Evolutionary conservation across 2,888 invertebrate genomes (phyloP), one percentile per base, ranked within the genome.

Genomic region (Uloborus plumipes): DNA sequence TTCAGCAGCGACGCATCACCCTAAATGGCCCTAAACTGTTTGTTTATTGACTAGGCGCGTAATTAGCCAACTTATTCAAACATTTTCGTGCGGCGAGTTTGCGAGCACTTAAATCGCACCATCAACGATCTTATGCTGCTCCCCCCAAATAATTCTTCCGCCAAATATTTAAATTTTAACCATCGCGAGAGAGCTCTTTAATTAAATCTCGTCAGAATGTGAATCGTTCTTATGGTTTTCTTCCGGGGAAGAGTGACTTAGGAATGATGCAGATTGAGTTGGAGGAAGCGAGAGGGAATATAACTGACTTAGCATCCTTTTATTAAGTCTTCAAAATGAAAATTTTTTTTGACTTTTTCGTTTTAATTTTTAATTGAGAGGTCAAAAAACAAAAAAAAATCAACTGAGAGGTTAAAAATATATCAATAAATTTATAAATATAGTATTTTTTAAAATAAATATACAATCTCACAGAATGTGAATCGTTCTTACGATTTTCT

Each of bases 11-110:
- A 39, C 39, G 39, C 39, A 39, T 39, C 39, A 39, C 39, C 39
- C 39, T 74, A 75, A 69, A 81, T 58, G 70, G 70, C 64, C 39
- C 62, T 55, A 75, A 74, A 75, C 62, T 81, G 73, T 74, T 81
- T 81, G 74, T 81, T 81, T 81, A 81, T 78, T 78, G 71, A 50
- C 80, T 20, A 65, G 49, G 58, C 58, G 69, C 59, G 65, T 81
- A 81, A 81, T 81, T 81, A 81, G 80, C 58, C 64, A 81, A 81
- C 80, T 74, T 81, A 81, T 81, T 81, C 80, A 81, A 81, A 81
- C 80, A 81, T 61, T 80, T 80, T 80, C 67, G 55, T 55, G 73
- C 59, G 72, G 62, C 59, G 64, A 47, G 61, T 67, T 69, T 69
- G 69, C 80, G 73, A 73, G 73, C 80, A 74, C 74, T 81, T 81